Evolutionary conservation across 2,113 vertebrate genomes (phyloP).

Genomic region (Oplegnathus fasciatus): DNA sequence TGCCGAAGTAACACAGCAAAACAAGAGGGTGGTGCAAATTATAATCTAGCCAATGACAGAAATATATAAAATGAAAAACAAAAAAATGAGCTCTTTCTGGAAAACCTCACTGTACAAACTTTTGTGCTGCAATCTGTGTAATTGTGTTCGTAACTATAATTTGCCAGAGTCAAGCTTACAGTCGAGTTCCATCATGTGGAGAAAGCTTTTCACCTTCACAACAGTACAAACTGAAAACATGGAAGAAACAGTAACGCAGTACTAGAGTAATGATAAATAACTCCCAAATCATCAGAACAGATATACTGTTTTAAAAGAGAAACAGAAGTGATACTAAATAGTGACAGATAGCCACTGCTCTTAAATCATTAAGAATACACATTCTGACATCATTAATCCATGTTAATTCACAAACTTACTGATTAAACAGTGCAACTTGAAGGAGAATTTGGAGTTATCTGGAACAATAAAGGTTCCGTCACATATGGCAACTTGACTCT

Average conservation of each 20-base stretch:
- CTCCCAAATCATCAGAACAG: not conserved
- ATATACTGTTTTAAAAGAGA: not conserved
- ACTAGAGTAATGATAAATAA: not conserved
- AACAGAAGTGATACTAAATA: not conserved
- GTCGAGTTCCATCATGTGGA: not conserved
- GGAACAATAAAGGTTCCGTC: constrained; percentile 96
- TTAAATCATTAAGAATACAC: not conserved
- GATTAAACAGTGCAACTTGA: constrained; percentile 93
- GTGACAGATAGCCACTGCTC: too few species aligned
- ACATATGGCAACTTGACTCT: constrained; percentile 99
- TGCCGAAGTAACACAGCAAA: not conserved
- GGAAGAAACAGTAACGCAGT: not conserved
- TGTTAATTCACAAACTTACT: constrained; percentile 86
- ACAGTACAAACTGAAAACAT: not conserved
- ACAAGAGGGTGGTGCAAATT: not conserved
- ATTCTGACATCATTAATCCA: not conserved
- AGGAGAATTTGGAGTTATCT: constrained; percentile 94
- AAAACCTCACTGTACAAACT: not conserved
- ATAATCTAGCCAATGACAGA: not conserved
- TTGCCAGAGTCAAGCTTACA: not conserved
- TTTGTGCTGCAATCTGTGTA: not conserved
- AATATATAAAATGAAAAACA: not conserved
- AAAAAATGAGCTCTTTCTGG: too few species aligned
- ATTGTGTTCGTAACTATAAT: not conserved
- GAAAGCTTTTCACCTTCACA: not conserved